Conservation (phyloP, 2,113 vertebrate genomes). For the Campylomormyrus numenius region DNA sequence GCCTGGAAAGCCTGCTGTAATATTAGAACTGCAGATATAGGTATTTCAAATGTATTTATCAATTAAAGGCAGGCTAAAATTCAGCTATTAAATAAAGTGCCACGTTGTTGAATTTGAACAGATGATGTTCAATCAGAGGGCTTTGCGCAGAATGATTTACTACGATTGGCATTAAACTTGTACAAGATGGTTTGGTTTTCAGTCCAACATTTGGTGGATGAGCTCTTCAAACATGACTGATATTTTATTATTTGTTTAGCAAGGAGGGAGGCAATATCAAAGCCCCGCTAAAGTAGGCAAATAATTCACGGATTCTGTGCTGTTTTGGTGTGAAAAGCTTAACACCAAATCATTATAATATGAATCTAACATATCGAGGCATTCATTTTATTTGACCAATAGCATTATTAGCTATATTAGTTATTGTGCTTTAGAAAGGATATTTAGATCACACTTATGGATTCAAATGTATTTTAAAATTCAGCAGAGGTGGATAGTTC, state of each 20-base stretch:
- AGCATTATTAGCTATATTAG: background rate
- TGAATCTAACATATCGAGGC: background rate
- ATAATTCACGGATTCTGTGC: background rate
- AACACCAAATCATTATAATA: background rate
- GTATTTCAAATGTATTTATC: background rate
- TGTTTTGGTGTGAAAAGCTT: background rate
- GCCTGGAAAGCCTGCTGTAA: background rate
- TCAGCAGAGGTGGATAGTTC: background rate
- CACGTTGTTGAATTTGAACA: background rate
- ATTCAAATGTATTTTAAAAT: background rate
- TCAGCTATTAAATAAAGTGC: background rate
- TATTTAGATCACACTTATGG: background rate
- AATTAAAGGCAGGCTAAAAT: background rate
- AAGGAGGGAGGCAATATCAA: background rate
- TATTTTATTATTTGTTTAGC: background rate
- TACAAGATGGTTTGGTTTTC: background rate
- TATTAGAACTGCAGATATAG: background rate
- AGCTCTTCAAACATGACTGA: background rate
- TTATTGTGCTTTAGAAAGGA: background rate
- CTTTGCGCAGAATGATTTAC: background rate
- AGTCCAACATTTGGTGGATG: background rate
- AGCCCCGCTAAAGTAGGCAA: background rate
- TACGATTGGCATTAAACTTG: background rate
- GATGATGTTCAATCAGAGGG: background rate
- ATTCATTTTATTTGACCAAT: background rate